These are phyloP conservation scores for Nesoenas mayeri DNA, from an alignment of 2,113 vertebrate species.

Conservation along the genomic window DNA sequence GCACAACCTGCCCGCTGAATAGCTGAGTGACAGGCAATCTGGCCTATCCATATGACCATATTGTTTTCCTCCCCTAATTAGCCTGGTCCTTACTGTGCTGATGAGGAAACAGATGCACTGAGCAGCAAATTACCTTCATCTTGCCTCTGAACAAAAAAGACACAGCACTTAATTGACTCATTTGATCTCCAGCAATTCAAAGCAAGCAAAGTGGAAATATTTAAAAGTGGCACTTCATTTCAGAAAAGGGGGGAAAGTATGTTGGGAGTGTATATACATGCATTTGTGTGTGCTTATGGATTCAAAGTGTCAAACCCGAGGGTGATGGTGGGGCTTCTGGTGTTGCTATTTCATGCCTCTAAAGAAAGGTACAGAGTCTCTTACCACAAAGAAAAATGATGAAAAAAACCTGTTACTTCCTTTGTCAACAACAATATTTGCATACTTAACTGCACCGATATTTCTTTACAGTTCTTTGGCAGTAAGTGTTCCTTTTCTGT, in stretches of 20 bases:
- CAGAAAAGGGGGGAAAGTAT: not conserved
- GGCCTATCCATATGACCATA: slow-evolving; percentile 85
- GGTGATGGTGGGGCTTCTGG: not conserved
- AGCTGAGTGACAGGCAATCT: slow-evolving; percentile 82
- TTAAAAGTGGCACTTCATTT: slow-evolving; percentile 63
- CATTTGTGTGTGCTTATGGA: not conserved
- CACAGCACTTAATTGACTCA: slow-evolving; percentile 78
- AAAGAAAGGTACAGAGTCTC: not conserved
- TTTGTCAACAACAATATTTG: not conserved
- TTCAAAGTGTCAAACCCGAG: not conserved
- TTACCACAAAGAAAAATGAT: not conserved
- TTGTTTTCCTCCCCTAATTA: slow-evolving; percentile 85
- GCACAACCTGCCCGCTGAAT: slow-evolving; percentile 69
- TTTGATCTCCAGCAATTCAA: slow-evolving; percentile 79
- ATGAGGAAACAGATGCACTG: slow-evolving; percentile 83
- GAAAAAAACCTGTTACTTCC: not conserved
- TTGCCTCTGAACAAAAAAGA: slow-evolving; percentile 72
- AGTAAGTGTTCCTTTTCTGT: not conserved
- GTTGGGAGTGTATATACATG: not conserved
- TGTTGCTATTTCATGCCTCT: not conserved
- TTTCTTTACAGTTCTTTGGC: not conserved
- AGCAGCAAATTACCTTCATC: slow-evolving; percentile 82
- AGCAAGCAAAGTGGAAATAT: slow-evolving; percentile 76
- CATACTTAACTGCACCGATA: not conserved
- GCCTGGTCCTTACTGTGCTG: slow-evolving; percentile 79